These are phyloP conservation scores for Andrena praecox DNA, from an alignment of 2,888 invertebrate genomes.

Conservation along the genomic window DNA sequence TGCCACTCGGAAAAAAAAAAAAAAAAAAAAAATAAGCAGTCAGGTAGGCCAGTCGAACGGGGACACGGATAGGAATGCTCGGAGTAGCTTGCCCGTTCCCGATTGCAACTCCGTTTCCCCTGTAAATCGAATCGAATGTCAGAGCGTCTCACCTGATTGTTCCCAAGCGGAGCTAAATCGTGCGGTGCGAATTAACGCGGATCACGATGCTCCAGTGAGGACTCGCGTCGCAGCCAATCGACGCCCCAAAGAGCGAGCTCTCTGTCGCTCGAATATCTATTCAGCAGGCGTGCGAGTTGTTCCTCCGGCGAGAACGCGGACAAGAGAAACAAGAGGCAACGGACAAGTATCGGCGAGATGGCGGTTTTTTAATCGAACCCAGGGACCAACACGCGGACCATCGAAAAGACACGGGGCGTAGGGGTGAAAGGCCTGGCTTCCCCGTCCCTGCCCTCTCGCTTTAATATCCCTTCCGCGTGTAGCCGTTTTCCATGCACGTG, in stretches of 20 bases:
- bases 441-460: slow-evolving; percentile 15
- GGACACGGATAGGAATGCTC: too few relatives aligned
- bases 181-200: background rate
- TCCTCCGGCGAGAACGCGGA: background rate
- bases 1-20: too few relatives aligned
- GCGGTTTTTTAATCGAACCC: slow-evolving; percentile 36
- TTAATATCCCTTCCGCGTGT: slow-evolving; percentile 65
- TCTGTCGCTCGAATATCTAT: slow-evolving; percentile 26
- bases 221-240: slow-evolving; percentile 18
- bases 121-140: too few relatives aligned
- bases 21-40: too few relatives aligned
- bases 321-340: slow-evolving; percentile 1
- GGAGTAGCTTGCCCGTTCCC: too few relatives aligned
- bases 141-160: too few relatives aligned
- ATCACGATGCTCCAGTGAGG: background rate
- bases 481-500: slow-evolving; percentile 67
- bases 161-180: background rate
- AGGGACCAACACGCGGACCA: background rate
- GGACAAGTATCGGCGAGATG: background rate
- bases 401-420: slow-evolving; percentile 37
- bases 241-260: background rate
- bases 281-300: slow-evolving; percentile 16
- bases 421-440: slow-evolving; percentile 34
- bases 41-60: too few relatives aligned
- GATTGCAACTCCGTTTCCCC: too few relatives aligned